phyloP scores from a whole-genome alignment of 2,113 vertebrate species.

The Corynorhinus townsendii region DNA sequence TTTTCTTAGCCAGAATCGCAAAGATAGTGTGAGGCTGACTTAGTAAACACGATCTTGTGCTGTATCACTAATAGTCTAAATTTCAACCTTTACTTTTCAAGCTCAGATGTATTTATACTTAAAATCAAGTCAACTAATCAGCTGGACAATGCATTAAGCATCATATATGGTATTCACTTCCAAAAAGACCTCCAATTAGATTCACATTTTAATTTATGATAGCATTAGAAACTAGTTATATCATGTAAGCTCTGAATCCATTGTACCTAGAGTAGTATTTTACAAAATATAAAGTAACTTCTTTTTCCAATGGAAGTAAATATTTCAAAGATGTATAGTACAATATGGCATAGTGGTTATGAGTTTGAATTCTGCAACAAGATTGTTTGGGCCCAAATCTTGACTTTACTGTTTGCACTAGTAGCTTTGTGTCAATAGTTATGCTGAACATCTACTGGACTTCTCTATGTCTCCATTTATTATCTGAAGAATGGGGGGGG shows the following conservation, averaged over 20 bases:
- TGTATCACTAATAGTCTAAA: neutral
- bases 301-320: neutral
- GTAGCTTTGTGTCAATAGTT: neutral
- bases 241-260: neutral
- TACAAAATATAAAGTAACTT: neutral
- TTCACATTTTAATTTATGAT: neutral
- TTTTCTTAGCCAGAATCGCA: slow-evolving; percentile 6
- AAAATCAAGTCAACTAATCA: neutral
- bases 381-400: neutral
- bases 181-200: neutral
- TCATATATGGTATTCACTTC: neutral
- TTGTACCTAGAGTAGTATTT: neutral
- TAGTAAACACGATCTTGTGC: slow-evolving; percentile 2
- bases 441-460: neutral
- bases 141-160: neutral
- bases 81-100: neutral
- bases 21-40: neutral
- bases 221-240: neutral
- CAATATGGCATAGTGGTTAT: neutral
- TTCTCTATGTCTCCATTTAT: neutral
- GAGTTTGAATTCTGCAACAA: neutral
- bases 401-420: neutral
- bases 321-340: neutral
- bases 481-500: neutral
- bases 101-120: slow-evolving; percentile 30